Evolutionary conservation across 2,113 vertebrate genomes (phyloP).

Genomic region (Hiodon tergisus): DNA sequence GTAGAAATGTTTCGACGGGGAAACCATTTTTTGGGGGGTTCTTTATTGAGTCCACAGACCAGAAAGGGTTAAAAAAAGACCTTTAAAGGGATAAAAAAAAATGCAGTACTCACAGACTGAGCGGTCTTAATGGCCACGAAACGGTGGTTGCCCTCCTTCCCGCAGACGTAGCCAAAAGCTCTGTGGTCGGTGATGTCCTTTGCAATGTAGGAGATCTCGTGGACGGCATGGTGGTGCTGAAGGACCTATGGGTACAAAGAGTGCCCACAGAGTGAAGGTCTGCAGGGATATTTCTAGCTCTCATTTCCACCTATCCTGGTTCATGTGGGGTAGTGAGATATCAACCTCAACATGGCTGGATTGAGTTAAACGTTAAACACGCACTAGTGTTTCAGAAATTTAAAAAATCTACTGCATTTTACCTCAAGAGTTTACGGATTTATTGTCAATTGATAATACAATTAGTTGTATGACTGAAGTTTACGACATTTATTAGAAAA

Average conservation of each 20-base stretch:
- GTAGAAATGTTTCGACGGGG: too few relatives aligned
- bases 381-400: background rate
- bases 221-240: conserved; percentile 94
- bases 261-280: background rate
- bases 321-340: background rate
- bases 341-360: background rate
- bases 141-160: conserved; percentile 96
- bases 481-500: background rate
- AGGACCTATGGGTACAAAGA: conserved; percentile 68
- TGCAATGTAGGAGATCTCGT: conserved; percentile 98
- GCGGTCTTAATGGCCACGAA: conserved; percentile 98
- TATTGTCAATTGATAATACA: conserved; percentile 3
- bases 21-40: background rate
- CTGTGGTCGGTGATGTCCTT: conserved; percentile 98
- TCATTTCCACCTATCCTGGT: background rate
- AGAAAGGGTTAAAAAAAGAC: background rate
- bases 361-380: background rate
- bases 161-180: conserved; percentile 95
- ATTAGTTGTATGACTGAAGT: background rate
- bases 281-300: background rate
- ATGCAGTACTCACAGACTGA: conserved; percentile 80
- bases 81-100: background rate
- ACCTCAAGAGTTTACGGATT: background rate
- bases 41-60: too few relatives aligned
- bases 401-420: background rate